Evolutionary conservation across 2,797 vertebrate genomes (phyloP).

Genomic region (Centropyge bicolor): DNA sequence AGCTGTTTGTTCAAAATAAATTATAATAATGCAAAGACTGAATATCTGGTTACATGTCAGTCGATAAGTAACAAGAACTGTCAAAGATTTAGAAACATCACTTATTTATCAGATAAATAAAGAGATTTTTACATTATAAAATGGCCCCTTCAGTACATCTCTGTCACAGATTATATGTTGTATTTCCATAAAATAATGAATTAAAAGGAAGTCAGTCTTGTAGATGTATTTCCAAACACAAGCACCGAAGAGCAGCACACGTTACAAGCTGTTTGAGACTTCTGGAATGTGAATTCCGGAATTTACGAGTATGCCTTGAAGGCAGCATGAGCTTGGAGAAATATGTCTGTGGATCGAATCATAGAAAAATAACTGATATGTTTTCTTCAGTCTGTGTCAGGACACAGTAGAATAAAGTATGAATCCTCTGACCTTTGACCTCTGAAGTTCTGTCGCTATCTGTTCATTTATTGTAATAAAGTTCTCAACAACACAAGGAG

Average conservation of each 20-base stretch:
- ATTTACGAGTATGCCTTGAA: background rate
- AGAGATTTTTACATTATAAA: no score
- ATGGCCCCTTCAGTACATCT: no score
- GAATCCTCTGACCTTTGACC: no score
- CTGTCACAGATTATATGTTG: background rate
- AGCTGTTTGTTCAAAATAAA: background rate
- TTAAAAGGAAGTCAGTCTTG: background rate
- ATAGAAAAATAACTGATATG: no score
- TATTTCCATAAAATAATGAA: background rate
- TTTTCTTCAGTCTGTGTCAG: no score
- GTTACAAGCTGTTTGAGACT: background rate
- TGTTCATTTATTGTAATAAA: no score
- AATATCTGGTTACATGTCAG: background rate
- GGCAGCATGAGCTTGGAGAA: background rate
- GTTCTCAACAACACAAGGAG: no score
- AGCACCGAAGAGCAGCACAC: background rate
- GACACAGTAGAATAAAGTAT: no score
- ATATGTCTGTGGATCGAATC: background rate
- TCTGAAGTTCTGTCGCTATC: no score
- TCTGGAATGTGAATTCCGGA: background rate
- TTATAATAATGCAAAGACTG: background rate
- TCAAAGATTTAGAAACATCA: no score
- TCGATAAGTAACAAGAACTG: background rate
- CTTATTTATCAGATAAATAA: no score
- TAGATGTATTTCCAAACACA: background rate